Percentiles rank a stretch among this genome's conserved stretches.
Evolutionary conservation across 2,888 invertebrate genomes (phyloP).

Genomic region (Andrena hattorfiana): DNA sequence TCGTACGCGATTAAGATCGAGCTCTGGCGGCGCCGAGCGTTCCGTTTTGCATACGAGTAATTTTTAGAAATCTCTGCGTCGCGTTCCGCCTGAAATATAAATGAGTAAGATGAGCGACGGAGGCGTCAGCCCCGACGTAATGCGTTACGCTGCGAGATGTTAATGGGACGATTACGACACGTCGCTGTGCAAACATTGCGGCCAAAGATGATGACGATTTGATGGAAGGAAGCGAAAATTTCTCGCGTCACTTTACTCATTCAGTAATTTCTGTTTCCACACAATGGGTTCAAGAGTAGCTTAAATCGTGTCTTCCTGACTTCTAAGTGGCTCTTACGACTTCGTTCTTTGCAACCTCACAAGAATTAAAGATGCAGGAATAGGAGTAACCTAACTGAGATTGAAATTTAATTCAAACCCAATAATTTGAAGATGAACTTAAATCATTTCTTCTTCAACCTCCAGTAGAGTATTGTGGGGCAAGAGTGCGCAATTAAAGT

Average conservation of each 20-base stretch:
- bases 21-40: background rate
- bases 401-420: too few species aligned
- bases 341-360: too few species aligned
- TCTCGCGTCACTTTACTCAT: background rate
- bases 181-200: conserved; percentile 2
- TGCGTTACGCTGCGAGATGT: background rate
- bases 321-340: too few species aligned
- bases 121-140: conserved; percentile 7
- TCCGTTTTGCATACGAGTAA: background rate
- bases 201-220: background rate
- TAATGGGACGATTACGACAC: conserved; percentile 27
- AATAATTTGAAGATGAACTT: too few species aligned
- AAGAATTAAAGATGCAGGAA: too few species aligned
- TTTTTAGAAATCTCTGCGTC: conserved; percentile 18
- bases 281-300: too few species aligned
- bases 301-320: too few species aligned
- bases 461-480: too few species aligned
- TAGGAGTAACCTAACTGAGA: too few species aligned
- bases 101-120: conserved; percentile 20
- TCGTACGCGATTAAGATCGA: background rate
- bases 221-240: background rate
- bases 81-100: conserved; percentile 23
- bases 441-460: too few species aligned
- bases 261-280: too few species aligned
- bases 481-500: too few species aligned